Evolutionary conservation across 2,888 invertebrate species (phyloP).

Genomic region (Philaethria dido): DNA sequence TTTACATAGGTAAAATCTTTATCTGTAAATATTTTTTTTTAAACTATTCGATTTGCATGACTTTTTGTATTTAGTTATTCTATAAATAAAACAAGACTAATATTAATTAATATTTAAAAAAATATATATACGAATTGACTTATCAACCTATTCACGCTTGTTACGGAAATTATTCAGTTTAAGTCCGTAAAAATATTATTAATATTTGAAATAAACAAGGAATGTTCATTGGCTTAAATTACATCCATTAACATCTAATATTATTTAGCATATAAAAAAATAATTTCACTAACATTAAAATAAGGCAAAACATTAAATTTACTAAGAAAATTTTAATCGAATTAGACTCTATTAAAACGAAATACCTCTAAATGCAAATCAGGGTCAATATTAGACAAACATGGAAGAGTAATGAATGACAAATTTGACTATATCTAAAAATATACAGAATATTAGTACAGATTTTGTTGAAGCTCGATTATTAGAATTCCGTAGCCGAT

Average conservation of each 20-base stretch:
- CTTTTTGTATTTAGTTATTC: no score
- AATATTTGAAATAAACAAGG: background rate
- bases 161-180: no score
- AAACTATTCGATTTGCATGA: no score
- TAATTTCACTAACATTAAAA: constrained; percentile 61
- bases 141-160: no score
- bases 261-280: constrained; percentile 28
- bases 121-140: no score
- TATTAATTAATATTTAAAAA: no score
- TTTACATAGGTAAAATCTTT: no score
- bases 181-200: background rate
- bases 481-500: constrained; percentile 58
- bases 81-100: no score
- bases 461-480: constrained; percentile 48
- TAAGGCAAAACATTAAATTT: constrained; percentile 63
- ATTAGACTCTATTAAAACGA: constrained; percentile 2
- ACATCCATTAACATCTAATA: constrained; percentile 1
- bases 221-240: background rate
- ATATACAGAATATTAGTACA: constrained; percentile 13
- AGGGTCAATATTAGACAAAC: background rate
- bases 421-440: background rate
- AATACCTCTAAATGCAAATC: background rate
- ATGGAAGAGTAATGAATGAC: background rate
- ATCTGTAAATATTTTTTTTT: no score
- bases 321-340: constrained; percentile 24